Percentiles rank a stretch among this genome's conserved stretches.
Evolutionary conservation across 1,140 invertebrate species (phyloP).

Genomic region (Penaeus vannamei): DNA sequence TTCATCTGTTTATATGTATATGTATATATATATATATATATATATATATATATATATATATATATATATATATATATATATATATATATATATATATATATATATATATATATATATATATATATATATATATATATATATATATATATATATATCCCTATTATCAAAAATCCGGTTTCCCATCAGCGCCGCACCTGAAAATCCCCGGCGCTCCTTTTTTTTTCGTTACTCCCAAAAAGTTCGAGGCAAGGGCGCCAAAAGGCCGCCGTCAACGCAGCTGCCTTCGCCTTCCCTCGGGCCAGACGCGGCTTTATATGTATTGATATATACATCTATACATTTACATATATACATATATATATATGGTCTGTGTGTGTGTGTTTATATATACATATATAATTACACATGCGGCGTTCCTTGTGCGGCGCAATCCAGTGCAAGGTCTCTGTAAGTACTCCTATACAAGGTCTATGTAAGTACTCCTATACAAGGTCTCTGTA

Average conservation of each 20-base stretch:
- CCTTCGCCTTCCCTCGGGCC: neutral
- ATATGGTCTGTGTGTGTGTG: too few species aligned
- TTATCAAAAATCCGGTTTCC: too few species aligned
- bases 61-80: neutral
- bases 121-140: too few species aligned
- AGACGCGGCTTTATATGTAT: neutral
- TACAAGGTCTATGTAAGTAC: too few species aligned
- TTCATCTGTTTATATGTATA: neutral
- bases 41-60: neutral
- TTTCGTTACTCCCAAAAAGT: neutral
- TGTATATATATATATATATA: neutral
- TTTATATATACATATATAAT: neutral
- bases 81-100: conserved; percentile 9
- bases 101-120: neutral
- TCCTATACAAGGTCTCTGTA: too few species aligned
- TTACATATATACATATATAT: neutral
- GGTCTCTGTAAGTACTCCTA: too few species aligned
- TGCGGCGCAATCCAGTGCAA: too few species aligned
- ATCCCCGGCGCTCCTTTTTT: too few species aligned
- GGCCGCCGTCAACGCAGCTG: neutral
- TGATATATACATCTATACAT: neutral
- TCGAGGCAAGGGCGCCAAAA: neutral
- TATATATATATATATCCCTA: too few species aligned
- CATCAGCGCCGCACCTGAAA: too few species aligned
- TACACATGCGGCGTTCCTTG: too few species aligned